Base-by-base conservation (phyloP, 1,140 invertebrate species). In the Radopholus similis region DNA sequence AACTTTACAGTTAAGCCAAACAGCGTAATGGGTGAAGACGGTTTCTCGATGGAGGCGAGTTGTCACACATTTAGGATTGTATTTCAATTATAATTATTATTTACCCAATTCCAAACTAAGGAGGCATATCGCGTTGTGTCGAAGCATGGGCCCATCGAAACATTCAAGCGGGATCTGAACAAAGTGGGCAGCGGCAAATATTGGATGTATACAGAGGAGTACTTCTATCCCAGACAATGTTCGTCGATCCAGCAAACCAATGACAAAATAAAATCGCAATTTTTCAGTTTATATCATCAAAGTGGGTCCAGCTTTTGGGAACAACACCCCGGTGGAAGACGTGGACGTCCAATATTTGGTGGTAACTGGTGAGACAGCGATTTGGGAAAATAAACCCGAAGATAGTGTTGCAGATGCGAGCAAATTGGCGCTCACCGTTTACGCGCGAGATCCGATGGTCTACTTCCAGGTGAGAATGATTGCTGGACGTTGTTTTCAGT, bases 121-220 rank as follows among this genome's bases (percentile, higher is more conserved):
- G 78, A 81, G 56, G 80, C 81, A 3, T 81, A 79, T 42, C 60
- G 79, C 66, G 69, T 70, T 8, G 66, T 72, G n/a, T 72, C 81
- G 13, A 81, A 81, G 62, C 75, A 78, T 51, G 79, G 79, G 5
- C 79, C 76, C 18, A 80, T 81, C 42, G 79, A 81, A 56, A 83
- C 81, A 11, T 81, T 81, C 63, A 81, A 81, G 62, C 53, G 79
- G 21, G 79, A 81, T 56, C 57, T 81, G 68, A 82, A 81, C 68
- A 82, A 81, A 62, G 78, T 83, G 32, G 79, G 81, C 35, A 69
- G 76, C 32, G 79, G 79, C 55, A 74, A 83, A 57, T 81, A 82
- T 57, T 81, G 81, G 79, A 81, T 81, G 79, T 81, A 81, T 60
- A 81, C 79, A 32, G 79, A 81, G 66, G 79, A 81, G 55, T 81